Base-by-base conservation (phyloP, 2,797 vertebrate species). In the Syndactyla subalaris region DNA sequence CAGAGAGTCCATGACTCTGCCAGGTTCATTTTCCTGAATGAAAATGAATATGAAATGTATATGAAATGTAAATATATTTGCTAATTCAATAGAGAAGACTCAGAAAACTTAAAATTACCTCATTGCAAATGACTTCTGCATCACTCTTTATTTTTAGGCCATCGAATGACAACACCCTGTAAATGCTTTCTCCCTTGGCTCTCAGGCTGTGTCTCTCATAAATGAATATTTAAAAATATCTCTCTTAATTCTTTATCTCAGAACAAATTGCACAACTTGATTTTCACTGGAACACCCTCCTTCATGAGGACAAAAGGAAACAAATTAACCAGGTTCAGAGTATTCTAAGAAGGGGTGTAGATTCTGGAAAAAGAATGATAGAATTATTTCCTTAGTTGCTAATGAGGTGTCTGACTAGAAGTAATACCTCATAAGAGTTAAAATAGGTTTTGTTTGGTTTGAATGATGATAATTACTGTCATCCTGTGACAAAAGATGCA, bases 341-440 rank as follows among this genome's bases (percentile, higher is more conserved):
- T 11, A 26, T 32, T 12, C 16, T 57, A 54, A 12, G 3, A n/a
- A 7, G 3, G 9, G 4, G 2, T 3, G 10, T 46, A 4, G 0
- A n/a, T 75, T 74, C 74, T 19, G 54, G 54, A 30, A 72, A 86
- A 36, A 66, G 3, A 87, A 63, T 41, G 48, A 65, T 65, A 59
- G 0, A 71, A 67, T 59, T 27, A 22, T 78, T 91, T 82, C 23
- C 34, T 38, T 85, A 26, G 29, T 61, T 93, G 57, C 23, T 83
- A 23, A 54, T 68, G 43, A 75, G 18, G 10, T 58, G 10, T 65
- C 54, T 77, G 32, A 32, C 54, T 58, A 27, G 68, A 91, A 82
- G 30, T 32, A 71, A 48, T 57, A 75, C 16, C 43, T 66, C 36
- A 1, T 34, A 77, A 74, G 24, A 12, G 18, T 82, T 74, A 66